Percentiles rank a stretch among this genome's conserved stretches.
These are phyloP conservation scores for Sinocyclocheilus anophthalmus DNA, from an alignment of 2,113 vertebrate genomes.

Conservation along the genomic window DNA sequence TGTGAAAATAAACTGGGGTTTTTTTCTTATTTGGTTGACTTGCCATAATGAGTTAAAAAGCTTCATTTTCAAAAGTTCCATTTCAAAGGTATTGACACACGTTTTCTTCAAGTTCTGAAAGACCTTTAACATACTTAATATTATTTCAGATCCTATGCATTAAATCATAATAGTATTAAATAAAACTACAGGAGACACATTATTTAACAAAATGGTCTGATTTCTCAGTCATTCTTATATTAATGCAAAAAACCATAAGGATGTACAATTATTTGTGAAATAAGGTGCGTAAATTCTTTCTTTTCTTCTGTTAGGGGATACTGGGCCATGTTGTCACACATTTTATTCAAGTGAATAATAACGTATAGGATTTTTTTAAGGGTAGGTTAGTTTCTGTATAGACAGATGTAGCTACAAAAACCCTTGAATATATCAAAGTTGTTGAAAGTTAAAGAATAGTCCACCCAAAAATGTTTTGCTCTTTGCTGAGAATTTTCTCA, in stretches of 20 bases:
- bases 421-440: not conserved
- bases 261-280: not conserved
- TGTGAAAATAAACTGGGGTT: not conserved
- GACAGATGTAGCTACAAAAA: not conserved
- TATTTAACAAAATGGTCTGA: not conserved
- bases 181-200: not conserved
- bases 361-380: not conserved
- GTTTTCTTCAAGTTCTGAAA: not conserved
- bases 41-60: not conserved
- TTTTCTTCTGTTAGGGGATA: not conserved
- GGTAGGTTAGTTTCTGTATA: not conserved
- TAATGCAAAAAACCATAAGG: not conserved
- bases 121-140: not conserved
- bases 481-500: not conserved
- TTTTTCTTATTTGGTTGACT: not conserved
- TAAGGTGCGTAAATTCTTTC: not conserved
- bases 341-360: not conserved
- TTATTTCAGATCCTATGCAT: not conserved
- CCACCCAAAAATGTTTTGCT: not conserved
- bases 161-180: not conserved
- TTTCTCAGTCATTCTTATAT: not conserved
- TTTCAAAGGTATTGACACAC: not conserved
- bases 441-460: slow-evolving; percentile 1
- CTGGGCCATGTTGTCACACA: not conserved
- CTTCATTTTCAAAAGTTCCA: not conserved